Percentiles rank a stretch among this genome's conserved stretches.
Evolutionary conservation across 2,113 vertebrate genomes (phyloP).

Genomic region (Seriola quinqueradiata): DNA sequence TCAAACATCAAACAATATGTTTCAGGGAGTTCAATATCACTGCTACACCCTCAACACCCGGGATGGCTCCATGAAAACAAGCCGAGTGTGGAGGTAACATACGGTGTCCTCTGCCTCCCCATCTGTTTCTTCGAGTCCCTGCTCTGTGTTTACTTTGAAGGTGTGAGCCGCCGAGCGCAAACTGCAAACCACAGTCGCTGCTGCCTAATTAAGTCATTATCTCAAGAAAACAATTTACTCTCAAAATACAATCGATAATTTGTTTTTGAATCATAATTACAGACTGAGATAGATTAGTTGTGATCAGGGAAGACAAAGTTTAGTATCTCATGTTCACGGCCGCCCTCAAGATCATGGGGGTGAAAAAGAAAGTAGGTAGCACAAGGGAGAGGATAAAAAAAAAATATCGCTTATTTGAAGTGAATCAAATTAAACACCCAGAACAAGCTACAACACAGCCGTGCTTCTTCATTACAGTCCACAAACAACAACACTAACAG

Average conservation of each 20-base stretch:
- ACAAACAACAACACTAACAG: slow-evolving; percentile 17
- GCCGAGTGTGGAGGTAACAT: slow-evolving; percentile 19
- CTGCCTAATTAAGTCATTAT: background rate
- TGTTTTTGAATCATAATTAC: background rate
- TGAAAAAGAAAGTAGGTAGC: background rate
- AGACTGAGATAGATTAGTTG: background rate
- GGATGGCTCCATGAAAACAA: background rate
- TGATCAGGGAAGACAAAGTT: background rate
- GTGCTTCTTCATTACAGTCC: slow-evolving; percentile 22
- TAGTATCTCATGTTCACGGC: background rate
- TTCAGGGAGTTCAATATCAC: background rate
- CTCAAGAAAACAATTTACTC: background rate
- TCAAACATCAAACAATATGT: background rate
- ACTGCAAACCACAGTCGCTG: background rate
- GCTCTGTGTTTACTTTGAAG: slow-evolving; percentile 2
- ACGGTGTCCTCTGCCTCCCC: slow-evolving; percentile 13
- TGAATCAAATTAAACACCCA: background rate
- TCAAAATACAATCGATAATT: background rate
- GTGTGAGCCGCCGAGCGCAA: background rate
- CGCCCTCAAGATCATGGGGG: fast-evolving
- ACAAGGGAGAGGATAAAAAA: background rate
- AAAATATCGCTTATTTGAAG: slow-evolving; percentile 3
- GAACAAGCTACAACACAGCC: background rate
- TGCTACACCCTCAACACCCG: background rate
- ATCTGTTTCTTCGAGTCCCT: slow-evolving; percentile 9